phyloP scores from a whole-genome alignment of 2,888 invertebrate species.

The Listrodromus nycthemerus region DNA sequence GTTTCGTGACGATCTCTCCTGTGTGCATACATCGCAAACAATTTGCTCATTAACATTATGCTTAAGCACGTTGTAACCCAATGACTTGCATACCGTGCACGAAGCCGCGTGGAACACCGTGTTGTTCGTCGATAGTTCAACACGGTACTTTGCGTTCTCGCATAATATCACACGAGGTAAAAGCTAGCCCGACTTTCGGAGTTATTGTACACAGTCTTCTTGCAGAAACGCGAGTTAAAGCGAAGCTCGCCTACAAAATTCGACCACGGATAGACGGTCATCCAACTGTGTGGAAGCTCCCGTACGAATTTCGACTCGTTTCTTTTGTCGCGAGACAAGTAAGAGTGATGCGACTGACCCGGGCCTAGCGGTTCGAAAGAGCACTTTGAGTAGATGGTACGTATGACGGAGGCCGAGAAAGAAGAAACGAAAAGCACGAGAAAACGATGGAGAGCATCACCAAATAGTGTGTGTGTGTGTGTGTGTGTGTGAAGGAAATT shows the following conservation, averaged over 20 bases:
- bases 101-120: not conserved
- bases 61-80: not conserved
- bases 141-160: not conserved
- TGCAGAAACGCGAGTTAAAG: not conserved
- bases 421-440: slow-evolving; percentile 30
- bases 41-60: too few species aligned
- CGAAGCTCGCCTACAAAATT: not conserved
- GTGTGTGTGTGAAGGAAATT: too few species aligned
- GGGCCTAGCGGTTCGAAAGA: slow-evolving; percentile 72
- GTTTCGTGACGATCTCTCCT: too few species aligned
- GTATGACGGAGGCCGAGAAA: not conserved
- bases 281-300: not conserved
- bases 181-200: not conserved
- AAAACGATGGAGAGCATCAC: slow-evolving; percentile 10
- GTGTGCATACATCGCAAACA: too few species aligned
- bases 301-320: slow-evolving; percentile 38
- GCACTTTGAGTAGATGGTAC: slow-evolving; percentile 71
- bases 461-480: not conserved
- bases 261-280: not conserved
- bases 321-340: slow-evolving; percentile 64
- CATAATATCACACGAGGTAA: slow-evolving; percentile 1
- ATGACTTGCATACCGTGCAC: not conserved
- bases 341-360: slow-evolving; percentile 72
- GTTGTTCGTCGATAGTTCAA: slow-evolving; percentile 3
- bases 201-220: not conserved